Percentiles rank a stretch among this genome's conserved stretches.
phyloP scores from a whole-genome alignment of 2,113 vertebrate species.

The Bos indicus region DNA sequence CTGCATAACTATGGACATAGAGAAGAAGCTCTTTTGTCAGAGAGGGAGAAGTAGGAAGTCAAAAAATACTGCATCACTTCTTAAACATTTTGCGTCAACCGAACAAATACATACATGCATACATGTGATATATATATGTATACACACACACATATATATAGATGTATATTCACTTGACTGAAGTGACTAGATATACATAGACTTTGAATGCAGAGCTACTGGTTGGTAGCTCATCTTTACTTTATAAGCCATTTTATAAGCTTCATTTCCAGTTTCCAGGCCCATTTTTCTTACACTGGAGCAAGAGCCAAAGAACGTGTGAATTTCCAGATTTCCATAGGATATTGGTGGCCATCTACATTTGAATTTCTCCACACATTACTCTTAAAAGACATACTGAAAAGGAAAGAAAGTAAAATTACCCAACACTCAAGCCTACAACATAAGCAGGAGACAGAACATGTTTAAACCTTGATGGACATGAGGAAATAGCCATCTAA shows the following conservation, averaged over 20 bases:
- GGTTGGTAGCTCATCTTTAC: neutral
- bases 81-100: neutral
- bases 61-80: neutral
- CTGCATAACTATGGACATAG: accelerated
- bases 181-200: neutral
- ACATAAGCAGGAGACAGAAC: neutral
- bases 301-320: neutral
- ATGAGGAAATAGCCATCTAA: neutral
- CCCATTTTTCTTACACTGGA: neutral
- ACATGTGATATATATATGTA: neutral
- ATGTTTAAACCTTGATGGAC: neutral
- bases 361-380: neutral
- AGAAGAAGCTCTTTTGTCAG: neutral
- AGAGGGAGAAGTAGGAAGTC: neutral
- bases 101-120: neutral
- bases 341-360: neutral
- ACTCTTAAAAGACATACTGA: neutral
- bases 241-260: neutral
- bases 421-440: neutral
- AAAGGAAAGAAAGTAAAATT: neutral
- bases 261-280: neutral
- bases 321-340: neutral
- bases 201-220: neutral
- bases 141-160: neutral
- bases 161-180: neutral